Evolutionary conservation across 1,140 invertebrate genomes (phyloP).

Genomic region (Drosophila rufa): DNA sequence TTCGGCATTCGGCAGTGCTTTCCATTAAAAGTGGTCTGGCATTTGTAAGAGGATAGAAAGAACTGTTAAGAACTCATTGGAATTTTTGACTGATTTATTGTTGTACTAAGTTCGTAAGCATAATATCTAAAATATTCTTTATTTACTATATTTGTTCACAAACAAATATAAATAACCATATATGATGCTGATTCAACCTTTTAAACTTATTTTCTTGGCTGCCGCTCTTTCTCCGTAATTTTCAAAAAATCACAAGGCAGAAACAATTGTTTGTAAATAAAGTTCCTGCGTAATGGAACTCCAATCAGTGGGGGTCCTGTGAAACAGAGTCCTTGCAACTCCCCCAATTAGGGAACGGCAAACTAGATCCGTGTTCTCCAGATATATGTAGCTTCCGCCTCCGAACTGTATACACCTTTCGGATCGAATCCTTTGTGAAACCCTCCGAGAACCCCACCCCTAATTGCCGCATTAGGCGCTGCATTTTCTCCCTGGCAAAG

Average conservation of each 20-base stretch:
- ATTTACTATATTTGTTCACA: too few species aligned
- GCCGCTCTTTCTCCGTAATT: background rate
- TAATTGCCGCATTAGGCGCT: conserved; percentile 68
- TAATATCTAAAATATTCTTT: too few species aligned
- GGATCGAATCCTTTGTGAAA: conserved; percentile 10
- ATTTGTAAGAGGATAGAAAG: background rate
- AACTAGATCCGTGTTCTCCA: conserved; percentile 8
- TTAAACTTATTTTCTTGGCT: background rate
- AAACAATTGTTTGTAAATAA: conserved; percentile 1
- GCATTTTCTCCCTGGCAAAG: conserved; percentile 54
- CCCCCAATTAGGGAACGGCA: conserved; percentile 8
- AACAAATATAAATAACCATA: too few species aligned
- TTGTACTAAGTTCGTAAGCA: too few species aligned
- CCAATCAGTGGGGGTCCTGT: background rate
- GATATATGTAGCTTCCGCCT: conserved; percentile 9
- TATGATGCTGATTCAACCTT: too few species aligned
- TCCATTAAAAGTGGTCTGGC: conserved; percentile 6
- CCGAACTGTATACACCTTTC: conserved; percentile 15
- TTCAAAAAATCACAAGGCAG: background rate
- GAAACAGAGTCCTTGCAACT: conserved; percentile 10
- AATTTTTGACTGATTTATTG: too few species aligned
- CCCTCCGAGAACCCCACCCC: conserved; percentile 11
- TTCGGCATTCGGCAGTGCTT: conserved; percentile 1
- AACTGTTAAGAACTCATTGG: background rate
- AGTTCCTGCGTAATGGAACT: background rate